phyloP scores from a whole-genome alignment of 2,888 invertebrate species.

The Pegoplata infirma region DNA sequence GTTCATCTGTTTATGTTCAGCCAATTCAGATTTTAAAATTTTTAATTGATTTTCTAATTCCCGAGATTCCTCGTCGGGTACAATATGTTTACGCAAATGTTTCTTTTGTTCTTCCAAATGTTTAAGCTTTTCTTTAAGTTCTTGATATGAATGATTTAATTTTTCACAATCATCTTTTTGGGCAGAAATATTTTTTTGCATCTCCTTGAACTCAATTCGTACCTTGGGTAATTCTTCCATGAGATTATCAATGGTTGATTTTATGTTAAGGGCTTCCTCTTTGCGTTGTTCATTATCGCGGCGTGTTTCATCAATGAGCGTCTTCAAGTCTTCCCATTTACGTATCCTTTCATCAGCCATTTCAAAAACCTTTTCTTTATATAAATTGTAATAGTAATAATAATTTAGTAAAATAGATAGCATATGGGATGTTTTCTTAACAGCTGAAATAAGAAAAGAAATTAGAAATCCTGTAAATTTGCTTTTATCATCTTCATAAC shows the following conservation, averaged over 20 bases:
- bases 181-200: constrained; percentile 31
- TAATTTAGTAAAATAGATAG: constrained; percentile 73
- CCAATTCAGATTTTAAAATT: constrained; percentile 62
- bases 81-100: constrained; percentile 65
- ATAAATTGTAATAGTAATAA: constrained; percentile 72
- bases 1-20: constrained; percentile 48
- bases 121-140: constrained; percentile 59
- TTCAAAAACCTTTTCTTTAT: constrained; percentile 69
- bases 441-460: constrained; percentile 64
- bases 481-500: constrained; percentile 26
- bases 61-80: constrained; percentile 68
- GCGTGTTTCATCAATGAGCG: constrained; percentile 17
- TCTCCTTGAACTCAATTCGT: constrained; percentile 40
- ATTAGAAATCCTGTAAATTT: constrained; percentile 64
- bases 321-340: constrained; percentile 62
- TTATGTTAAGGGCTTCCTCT: constrained; percentile 65
- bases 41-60: constrained; percentile 56
- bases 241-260: constrained; percentile 51
- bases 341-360: constrained; percentile 65
- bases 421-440: constrained; percentile 71
- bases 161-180: constrained; percentile 62
- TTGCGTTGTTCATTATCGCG: constrained; percentile 61
- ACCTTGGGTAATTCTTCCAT: constrained; percentile 61
- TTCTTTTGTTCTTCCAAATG: constrained; percentile 61
- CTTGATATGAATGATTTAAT: constrained; percentile 48